phyloP scores from a whole-genome alignment of 2,888 invertebrate species.

The Ennomos quercinarius region DNA sequence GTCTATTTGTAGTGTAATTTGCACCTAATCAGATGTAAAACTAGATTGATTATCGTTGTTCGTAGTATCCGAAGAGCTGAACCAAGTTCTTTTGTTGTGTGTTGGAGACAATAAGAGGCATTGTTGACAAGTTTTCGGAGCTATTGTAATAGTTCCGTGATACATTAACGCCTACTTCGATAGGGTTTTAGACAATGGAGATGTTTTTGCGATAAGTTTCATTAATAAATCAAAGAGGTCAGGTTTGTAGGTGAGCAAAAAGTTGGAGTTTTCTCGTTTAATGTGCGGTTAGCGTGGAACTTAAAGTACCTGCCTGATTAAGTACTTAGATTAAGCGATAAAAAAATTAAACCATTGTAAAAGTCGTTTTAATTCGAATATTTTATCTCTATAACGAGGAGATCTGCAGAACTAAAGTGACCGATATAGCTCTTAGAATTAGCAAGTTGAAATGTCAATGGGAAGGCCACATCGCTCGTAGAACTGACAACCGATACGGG shows the following conservation, averaged over 20 bases:
- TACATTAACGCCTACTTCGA: slow-evolving; percentile 52
- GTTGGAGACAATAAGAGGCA: slow-evolving; percentile 60
- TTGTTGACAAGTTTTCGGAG: slow-evolving; percentile 41
- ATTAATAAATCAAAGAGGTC: slow-evolving; percentile 28
- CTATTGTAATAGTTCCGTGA: slow-evolving; percentile 45
- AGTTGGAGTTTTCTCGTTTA: slow-evolving; percentile 12
- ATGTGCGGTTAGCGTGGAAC: slow-evolving; percentile 4
- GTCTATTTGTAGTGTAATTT: slow-evolving; percentile 83
- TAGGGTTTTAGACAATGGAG: slow-evolving; percentile 38
- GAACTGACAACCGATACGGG: no score
- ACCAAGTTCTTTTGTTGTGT: slow-evolving; percentile 65
- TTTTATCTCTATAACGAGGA: neutral
- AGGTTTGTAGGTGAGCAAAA: slow-evolving; percentile 15
- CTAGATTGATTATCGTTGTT: slow-evolving; percentile 81
- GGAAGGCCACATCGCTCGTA: no score
- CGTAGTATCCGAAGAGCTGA: slow-evolving; percentile 57
- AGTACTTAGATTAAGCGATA: neutral
- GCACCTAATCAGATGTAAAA: slow-evolving; percentile 83
- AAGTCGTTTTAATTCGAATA: neutral
- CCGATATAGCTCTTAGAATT: no score
- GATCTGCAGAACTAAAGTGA: no score
- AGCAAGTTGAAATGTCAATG: no score
- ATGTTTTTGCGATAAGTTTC: slow-evolving; percentile 29
- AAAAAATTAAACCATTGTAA: neutral
- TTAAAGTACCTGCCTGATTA: neutral